These are phyloP conservation scores for Sebastes variabilis DNA, from an alignment of 2,797 vertebrate genomes.

Conservation along the genomic window DNA sequence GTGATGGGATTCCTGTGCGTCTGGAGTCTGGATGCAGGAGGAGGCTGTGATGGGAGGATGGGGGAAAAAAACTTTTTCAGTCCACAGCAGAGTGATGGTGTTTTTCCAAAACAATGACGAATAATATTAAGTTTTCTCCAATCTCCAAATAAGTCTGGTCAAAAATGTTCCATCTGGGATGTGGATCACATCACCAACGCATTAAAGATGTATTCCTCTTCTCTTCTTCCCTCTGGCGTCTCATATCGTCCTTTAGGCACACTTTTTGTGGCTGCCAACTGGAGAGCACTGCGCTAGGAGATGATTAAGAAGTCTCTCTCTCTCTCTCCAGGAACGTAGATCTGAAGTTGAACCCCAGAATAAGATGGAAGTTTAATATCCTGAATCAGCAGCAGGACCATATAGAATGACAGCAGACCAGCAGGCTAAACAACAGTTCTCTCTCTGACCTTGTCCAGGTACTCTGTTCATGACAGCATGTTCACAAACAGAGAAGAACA, in stretches of 20 bases:
- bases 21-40: constrained; percentile 32
- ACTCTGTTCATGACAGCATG: neutral
- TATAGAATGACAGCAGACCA: neutral
- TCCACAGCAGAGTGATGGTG: neutral
- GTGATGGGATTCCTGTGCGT: constrained; percentile 4
- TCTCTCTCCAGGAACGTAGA: constrained; percentile 32
- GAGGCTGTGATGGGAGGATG: constrained; percentile 6
- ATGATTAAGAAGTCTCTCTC: constrained; percentile 17
- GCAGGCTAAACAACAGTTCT: neutral
- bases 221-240: constrained; percentile 11
- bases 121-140: neutral
- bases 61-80: constrained; percentile 42
- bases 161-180: constrained; percentile 2
- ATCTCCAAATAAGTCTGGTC: neutral
- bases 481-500: constrained; percentile 37
- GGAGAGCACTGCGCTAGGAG: neutral
- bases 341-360: constrained; percentile 27
- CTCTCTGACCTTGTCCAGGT: constrained; percentile 48
- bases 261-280: constrained; percentile 27
- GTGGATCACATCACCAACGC: neutral
- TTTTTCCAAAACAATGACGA: constrained; percentile 7
- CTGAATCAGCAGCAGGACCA: neutral
- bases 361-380: constrained; percentile 7
- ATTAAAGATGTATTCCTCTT: constrained; percentile 16
- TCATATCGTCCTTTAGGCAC: constrained; percentile 28